Conservation (phyloP, 1,140 invertebrate genomes). For the Adelges cooleyi region DNA sequence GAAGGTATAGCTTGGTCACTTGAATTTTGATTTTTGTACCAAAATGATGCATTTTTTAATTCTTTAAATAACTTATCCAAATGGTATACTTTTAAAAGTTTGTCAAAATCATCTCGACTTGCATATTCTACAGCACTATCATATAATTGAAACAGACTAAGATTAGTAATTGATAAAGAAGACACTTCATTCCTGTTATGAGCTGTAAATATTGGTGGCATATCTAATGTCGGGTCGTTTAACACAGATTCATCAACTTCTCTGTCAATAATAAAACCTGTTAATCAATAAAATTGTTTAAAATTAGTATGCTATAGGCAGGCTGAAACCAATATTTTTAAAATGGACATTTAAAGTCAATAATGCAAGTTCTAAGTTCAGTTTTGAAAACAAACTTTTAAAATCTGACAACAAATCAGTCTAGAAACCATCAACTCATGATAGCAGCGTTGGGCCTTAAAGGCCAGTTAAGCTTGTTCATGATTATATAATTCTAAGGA, state of each 20-base stretch:
- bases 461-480: too few species aligned
- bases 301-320: not conserved
- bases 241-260: not conserved
- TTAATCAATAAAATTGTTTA: not conserved
- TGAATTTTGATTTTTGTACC: not conserved
- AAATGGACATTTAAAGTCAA: too few species aligned
- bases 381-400: too few species aligned
- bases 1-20: not conserved
- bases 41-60: not conserved
- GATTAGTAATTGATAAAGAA: not conserved
- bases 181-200: not conserved
- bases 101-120: not conserved
- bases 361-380: too few species aligned
- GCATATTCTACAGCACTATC: not conserved
- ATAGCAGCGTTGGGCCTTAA: too few species aligned
- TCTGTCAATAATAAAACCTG: constrained; percentile 7
- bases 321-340: too few species aligned
- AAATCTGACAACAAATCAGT: too few species aligned
- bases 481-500: too few species aligned
- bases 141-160: not conserved
- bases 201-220: constrained; percentile 12
- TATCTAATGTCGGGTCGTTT: not conserved
- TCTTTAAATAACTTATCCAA: constrained; percentile 17
- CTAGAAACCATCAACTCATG: too few species aligned
- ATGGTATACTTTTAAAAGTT: not conserved